A percentile compares a stretch with the other conserved stretches of the same genome.
These are phyloP conservation scores for Bryconaethiops microstoma DNA, from an alignment of 2,797 vertebrate genomes.

Conservation along the genomic window DNA sequence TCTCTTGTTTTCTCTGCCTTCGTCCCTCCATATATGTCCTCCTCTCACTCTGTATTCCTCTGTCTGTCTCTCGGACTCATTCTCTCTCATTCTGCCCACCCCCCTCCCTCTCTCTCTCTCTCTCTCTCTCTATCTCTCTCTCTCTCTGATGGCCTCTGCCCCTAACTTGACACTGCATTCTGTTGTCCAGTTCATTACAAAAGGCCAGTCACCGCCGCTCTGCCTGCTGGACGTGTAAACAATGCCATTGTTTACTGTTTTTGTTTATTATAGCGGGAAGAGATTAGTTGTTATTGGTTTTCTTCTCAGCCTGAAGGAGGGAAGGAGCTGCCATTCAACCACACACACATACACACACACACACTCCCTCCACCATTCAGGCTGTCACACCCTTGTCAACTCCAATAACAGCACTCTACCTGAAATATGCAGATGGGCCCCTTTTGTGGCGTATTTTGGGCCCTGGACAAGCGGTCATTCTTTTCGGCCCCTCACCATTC, in stretches of 20 bases:
- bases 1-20: too few relatives aligned
- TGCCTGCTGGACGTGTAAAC: constrained; percentile 74
- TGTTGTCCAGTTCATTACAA: constrained; percentile 46
- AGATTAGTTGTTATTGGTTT: constrained; percentile 95
- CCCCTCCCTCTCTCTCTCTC: constrained; percentile 1
- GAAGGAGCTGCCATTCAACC: constrained; percentile 70
- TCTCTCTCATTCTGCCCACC: constrained; percentile 16
- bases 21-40: background rate
- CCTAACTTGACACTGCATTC: constrained; percentile 28
- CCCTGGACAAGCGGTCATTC: constrained; percentile 82
- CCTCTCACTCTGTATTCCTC: background rate
- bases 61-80: background rate
- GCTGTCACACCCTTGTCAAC: constrained; percentile 96
- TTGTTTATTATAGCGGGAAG: constrained; percentile 87
- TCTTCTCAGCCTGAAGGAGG: constrained; percentile 81
- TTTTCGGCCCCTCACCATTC: constrained; percentile 84
- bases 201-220: constrained; percentile 34
- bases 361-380: constrained; percentile 84
- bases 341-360: constrained; percentile 55
- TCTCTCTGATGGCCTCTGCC: constrained; percentile 38
- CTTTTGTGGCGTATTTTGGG: constrained; percentile 82
- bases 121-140: background rate
- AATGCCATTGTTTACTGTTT: constrained; percentile 92
- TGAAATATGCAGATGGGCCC: constrained; percentile 96
- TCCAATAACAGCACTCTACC: constrained; percentile 96